phyloP scores from a whole-genome alignment of 2,888 invertebrate genomes.

The Acronicta alni region DNA sequence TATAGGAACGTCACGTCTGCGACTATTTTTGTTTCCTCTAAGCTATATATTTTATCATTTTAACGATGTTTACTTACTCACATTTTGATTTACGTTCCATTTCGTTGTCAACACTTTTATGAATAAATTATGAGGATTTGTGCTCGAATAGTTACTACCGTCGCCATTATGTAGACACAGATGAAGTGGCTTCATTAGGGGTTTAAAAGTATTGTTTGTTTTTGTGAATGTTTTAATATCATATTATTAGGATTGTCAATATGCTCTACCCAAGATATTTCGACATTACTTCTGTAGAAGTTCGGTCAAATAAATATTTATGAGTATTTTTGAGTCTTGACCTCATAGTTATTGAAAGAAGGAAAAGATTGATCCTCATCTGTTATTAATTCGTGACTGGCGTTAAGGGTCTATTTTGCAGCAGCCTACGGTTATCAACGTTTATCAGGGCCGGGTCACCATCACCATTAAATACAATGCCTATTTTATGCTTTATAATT shows the following conservation, averaged over 20 bases:
- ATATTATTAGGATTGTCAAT: neutral
- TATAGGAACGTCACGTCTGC: slow-evolving; percentile 37
- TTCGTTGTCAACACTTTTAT: slow-evolving; percentile 29
- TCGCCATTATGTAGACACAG: slow-evolving; percentile 34
- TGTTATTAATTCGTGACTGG: too few relatives aligned
- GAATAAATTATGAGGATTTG: slow-evolving; percentile 37
- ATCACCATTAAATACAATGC: too few relatives aligned
- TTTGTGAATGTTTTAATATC: neutral
- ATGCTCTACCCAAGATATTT: too few relatives aligned
- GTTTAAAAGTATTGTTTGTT: slow-evolving; percentile 5
- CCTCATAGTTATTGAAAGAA: too few relatives aligned
- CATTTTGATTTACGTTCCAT: slow-evolving; percentile 38
- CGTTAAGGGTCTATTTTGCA: too few relatives aligned
- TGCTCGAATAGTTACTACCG: slow-evolving; percentile 23
- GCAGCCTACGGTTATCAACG: too few relatives aligned
- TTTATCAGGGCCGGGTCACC: too few relatives aligned
- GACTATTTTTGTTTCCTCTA: slow-evolving; percentile 30
- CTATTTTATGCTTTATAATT: too few relatives aligned
- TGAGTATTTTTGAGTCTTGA: too few relatives aligned
- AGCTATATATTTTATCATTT: slow-evolving; percentile 46
- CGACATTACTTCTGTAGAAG: too few relatives aligned
- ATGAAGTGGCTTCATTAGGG: slow-evolving; percentile 12
- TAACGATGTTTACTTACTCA: slow-evolving; percentile 47
- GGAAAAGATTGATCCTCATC: too few relatives aligned
- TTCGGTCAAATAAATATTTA: too few relatives aligned